Percentiles rank a stretch among this genome's conserved stretches.
phyloP scores from a whole-genome alignment of 2,797 vertebrate genomes.

The Hydrolagus colliei region DNA sequence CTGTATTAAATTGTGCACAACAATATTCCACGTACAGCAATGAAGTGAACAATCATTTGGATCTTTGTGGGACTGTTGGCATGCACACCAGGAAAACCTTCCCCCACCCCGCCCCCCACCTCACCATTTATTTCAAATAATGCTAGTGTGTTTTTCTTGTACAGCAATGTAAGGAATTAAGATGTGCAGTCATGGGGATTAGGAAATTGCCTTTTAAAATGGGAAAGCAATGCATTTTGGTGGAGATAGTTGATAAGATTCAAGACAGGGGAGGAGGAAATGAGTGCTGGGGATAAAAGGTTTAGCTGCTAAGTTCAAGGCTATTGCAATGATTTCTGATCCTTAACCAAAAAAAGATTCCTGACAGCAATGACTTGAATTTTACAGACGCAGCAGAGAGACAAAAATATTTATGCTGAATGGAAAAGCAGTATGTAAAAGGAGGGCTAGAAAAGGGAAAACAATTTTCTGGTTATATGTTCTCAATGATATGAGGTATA shows the following conservation, averaged over 20 bases:
- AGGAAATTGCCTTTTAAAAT: neutral
- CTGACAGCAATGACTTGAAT: neutral
- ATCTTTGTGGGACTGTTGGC: no score
- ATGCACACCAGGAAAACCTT: no score
- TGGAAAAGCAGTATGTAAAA: neutral
- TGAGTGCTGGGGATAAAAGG: neutral
- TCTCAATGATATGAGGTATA: no score
- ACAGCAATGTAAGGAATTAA: neutral
- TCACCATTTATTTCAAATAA: no score
- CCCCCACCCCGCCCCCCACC: no score
- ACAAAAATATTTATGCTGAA: neutral
- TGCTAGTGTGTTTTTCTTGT: neutral
- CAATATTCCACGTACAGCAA: no score
- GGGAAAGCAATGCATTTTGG: neutral
- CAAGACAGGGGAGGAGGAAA: neutral
- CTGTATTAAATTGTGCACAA: no score
- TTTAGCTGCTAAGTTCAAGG: neutral
- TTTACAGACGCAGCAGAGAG: constrained; percentile 10
- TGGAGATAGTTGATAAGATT: neutral
- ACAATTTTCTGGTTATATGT: no score
- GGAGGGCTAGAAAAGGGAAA: no score
- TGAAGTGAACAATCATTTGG: no score
- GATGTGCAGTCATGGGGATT: neutral
- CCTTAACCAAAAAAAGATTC: neutral
- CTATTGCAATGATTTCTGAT: neutral